Evolutionary conservation across 2,113 vertebrate genomes (phyloP).

Genomic region (Pogonocichla stellata): DNA sequence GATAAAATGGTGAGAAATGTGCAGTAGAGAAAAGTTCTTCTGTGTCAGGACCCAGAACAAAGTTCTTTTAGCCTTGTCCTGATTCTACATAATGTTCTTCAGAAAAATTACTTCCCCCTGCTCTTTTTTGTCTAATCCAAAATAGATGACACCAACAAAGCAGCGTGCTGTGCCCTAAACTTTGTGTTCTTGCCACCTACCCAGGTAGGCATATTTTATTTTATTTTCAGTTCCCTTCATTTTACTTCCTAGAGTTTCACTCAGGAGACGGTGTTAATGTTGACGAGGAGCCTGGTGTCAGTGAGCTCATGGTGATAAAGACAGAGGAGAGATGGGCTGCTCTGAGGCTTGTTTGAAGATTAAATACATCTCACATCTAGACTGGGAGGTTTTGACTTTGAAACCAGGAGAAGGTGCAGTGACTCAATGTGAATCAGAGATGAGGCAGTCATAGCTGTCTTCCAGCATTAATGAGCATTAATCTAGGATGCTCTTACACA

Average conservation of each 20-base stretch:
- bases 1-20: neutral
- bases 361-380: neutral
- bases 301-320: neutral
- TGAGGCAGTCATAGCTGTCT: neutral
- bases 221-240: neutral
- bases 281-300: neutral
- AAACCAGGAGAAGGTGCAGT: neutral
- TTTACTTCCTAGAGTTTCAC: neutral
- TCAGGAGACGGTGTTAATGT: neutral
- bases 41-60: neutral
- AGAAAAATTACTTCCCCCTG: neutral
- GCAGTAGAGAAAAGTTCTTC: neutral
- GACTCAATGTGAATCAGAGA: neutral
- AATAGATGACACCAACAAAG: neutral
- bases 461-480: neutral
- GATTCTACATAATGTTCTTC: neutral
- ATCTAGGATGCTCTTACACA: neutral
- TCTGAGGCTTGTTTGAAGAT: slow-evolving; percentile 2
- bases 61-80: neutral
- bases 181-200: neutral
- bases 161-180: neutral
- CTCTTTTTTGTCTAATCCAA: neutral
- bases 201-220: neutral
- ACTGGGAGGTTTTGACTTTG: neutral
- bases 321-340: neutral